Conservation (phyloP, 2,113 vertebrate genomes). For the Leucosticte australis region DNA sequence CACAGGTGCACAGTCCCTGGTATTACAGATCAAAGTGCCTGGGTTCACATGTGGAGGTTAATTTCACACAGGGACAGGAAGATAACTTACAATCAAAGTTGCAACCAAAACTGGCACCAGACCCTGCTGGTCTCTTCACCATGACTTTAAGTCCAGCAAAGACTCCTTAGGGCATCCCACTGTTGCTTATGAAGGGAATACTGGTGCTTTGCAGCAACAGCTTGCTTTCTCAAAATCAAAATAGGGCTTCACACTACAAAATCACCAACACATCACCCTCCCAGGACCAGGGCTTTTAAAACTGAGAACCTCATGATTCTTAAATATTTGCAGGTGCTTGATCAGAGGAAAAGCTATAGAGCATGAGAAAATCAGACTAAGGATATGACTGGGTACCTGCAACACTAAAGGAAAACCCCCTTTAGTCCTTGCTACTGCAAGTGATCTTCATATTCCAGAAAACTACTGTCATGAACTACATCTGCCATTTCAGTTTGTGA, state of each 20-base stretch:
- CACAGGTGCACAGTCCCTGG: neutral
- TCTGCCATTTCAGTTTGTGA: neutral
- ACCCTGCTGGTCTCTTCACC: neutral
- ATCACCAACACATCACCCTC: neutral
- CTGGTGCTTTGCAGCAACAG: neutral
- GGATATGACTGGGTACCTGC: neutral
- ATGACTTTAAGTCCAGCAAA: neutral
- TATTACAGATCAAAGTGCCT: neutral
- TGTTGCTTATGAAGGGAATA: fast-evolving
- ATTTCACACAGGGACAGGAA: neutral
- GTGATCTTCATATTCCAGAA: neutral
- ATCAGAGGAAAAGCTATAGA: neutral
- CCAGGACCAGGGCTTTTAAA: neutral
- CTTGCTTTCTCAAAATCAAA: neutral
- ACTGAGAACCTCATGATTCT: neutral
- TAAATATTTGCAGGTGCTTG: neutral
- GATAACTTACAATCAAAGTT: neutral
- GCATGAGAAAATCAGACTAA: neutral
- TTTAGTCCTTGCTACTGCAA: fast-evolving
- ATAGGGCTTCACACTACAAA: neutral
- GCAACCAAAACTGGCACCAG: neutral
- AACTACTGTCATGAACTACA: neutral
- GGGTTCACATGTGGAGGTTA: neutral
- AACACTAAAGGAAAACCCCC: neutral
- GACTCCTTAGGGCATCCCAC: neutral